Percentiles rank a stretch among this genome's conserved stretches.
Conservation (phyloP, 2,113 vertebrate genomes). For the Thymallus thymallus region DNA sequence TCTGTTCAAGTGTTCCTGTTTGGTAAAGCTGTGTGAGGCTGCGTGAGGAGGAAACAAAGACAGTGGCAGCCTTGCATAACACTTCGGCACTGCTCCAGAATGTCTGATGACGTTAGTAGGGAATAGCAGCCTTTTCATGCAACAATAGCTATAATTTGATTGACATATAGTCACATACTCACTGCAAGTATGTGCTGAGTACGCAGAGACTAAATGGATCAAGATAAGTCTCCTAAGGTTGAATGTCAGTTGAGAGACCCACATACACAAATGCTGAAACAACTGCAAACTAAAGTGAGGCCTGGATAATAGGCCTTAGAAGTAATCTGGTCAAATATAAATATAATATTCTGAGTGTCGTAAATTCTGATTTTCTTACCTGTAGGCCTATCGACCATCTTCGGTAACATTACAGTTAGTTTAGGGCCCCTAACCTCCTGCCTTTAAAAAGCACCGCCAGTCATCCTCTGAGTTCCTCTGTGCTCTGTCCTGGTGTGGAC, state of each 20-base stretch:
- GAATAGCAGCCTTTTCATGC: neutral
- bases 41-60: neutral
- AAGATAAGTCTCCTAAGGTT: neutral
- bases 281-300: neutral
- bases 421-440: neutral
- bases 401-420: no score
- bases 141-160: slow-evolving; percentile 1
- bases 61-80: neutral
- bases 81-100: neutral
- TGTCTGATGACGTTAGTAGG: neutral
- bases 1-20: neutral
- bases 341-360: neutral
- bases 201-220: neutral
- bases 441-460: neutral
- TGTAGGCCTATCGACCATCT: no score
- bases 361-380: no score
- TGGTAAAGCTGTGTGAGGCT: neutral
- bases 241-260: neutral
- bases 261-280: neutral
- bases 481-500: neutral
- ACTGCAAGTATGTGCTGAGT: neutral
- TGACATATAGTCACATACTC: neutral
- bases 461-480: no score
- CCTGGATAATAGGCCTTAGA: neutral
- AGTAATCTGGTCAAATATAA: neutral